Percentiles rank a stretch among this genome's conserved stretches.
Evolutionary conservation across 2,113 vertebrate genomes (phyloP).

Genomic region (Heteronetta atricapilla): DNA sequence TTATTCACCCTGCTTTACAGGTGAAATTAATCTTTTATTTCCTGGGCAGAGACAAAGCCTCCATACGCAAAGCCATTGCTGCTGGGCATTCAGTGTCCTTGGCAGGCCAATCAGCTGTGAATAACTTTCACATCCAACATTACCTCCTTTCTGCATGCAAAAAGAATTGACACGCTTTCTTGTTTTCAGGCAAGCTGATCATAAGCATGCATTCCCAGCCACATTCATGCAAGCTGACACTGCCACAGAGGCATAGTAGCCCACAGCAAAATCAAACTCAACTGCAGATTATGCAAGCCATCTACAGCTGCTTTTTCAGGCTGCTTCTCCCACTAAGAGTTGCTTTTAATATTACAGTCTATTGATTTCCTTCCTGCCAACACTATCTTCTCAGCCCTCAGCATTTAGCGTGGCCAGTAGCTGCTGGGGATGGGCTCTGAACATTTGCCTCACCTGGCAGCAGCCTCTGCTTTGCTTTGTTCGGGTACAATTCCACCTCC

Average conservation of each 20-base stretch:
- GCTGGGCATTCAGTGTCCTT: neutral
- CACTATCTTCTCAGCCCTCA: neutral
- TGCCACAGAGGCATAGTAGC: neutral
- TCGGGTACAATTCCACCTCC: neutral
- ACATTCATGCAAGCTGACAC: neutral
- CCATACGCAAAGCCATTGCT: neutral
- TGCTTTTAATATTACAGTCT: neutral
- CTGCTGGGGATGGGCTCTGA: neutral
- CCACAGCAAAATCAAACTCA: no score
- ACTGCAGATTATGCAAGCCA: no score
- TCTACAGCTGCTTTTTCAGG: neutral
- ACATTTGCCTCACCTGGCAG: rapidly evolving
- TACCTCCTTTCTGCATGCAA: neutral
- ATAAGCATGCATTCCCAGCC: neutral
- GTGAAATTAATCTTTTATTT: neutral
- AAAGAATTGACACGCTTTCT: neutral
- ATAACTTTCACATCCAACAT: no score
- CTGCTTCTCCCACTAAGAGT: neutral
- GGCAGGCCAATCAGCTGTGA: neutral
- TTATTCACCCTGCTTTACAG: neutral
- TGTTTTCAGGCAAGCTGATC: neutral
- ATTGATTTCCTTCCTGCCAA: neutral
- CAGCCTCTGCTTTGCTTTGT: neutral
- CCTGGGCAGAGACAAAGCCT: neutral
- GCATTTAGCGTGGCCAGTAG: neutral